Percentiles rank a stretch among this genome's conserved stretches.
Evolutionary conservation across 2,113 vertebrate species (phyloP).

Genomic region (Guaruba guarouba): DNA sequence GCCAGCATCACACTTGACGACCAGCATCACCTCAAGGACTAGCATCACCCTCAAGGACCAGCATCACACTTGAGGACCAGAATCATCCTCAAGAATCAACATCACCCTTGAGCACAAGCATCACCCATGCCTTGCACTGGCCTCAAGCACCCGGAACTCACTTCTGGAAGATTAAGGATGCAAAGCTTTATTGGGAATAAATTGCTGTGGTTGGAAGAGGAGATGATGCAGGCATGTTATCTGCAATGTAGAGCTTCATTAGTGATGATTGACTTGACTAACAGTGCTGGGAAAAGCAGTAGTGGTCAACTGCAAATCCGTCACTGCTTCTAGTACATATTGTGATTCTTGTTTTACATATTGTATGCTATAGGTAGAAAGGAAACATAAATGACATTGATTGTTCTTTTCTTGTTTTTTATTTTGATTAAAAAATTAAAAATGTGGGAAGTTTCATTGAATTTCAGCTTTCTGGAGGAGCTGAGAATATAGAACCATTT

Average conservation of each 20-base stretch:
- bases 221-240: background rate
- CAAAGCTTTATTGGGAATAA: background rate
- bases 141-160: background rate
- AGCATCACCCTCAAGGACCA: too few relatives aligned
- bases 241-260: fast-evolving
- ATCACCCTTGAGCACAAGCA: fast-evolving
- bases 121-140: fast-evolving
- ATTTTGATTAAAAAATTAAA: background rate
- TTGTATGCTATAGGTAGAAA: fast-evolving
- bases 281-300: background rate
- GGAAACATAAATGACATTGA: background rate
- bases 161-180: too few relatives aligned
- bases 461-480: background rate
- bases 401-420: background rate
- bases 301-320: fast-evolving
- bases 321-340: too few relatives aligned
- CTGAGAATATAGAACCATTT: background rate
- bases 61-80: background rate
- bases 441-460: background rate
- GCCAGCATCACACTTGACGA: too few relatives aligned
- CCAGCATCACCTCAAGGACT: background rate
- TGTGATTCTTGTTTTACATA: fast-evolving
- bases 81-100: background rate
- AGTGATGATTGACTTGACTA: fast-evolving
- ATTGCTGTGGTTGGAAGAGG: background rate